Conservation (phyloP, 2,888 invertebrate species). For the Drosophila anceps region DNA sequence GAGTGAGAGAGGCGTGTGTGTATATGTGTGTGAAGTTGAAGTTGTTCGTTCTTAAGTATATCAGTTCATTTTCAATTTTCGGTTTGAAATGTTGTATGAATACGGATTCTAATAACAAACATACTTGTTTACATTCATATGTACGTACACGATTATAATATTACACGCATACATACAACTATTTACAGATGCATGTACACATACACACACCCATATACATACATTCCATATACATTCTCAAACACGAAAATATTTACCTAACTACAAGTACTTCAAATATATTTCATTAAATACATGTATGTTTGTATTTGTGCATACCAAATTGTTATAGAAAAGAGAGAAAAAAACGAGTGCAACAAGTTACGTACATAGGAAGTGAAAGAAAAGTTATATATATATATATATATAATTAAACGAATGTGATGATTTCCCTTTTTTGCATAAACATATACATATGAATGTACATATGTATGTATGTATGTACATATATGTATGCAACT, state of each 20-base stretch:
- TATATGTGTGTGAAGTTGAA: conserved; percentile 52
- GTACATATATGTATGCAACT: not conserved
- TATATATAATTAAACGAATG: conserved; percentile 27
- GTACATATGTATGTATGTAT: conserved; percentile 4
- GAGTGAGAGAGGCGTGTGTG: conserved; percentile 25
- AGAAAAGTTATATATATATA: conserved; percentile 37
- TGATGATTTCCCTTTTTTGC: conserved; percentile 22
- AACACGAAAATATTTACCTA: conserved; percentile 4
- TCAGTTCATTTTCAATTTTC: conserved; percentile 59
- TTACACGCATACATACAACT: not conserved
- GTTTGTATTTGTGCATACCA: conserved; percentile 1
- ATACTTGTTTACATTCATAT: conserved; percentile 37
- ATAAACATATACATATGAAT: conserved; percentile 5
- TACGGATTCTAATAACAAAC: conserved; percentile 47
- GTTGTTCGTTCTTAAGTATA: conserved; percentile 58
- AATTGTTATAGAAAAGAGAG: conserved; percentile 17
- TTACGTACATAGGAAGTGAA: conserved; percentile 39
- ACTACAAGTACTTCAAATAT: conserved; percentile 1
- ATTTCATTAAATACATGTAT: not conserved
- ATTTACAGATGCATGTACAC: conserved; percentile 17
- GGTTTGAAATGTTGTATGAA: conserved; percentile 58
- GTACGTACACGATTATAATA: conserved; percentile 33
- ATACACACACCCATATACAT: conserved; percentile 8
- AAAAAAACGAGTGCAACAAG: conserved; percentile 16
- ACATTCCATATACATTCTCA: conserved; percentile 1